Conservation (phyloP, 2,797 vertebrate genomes). For the Urophycis tenuis region DNA sequence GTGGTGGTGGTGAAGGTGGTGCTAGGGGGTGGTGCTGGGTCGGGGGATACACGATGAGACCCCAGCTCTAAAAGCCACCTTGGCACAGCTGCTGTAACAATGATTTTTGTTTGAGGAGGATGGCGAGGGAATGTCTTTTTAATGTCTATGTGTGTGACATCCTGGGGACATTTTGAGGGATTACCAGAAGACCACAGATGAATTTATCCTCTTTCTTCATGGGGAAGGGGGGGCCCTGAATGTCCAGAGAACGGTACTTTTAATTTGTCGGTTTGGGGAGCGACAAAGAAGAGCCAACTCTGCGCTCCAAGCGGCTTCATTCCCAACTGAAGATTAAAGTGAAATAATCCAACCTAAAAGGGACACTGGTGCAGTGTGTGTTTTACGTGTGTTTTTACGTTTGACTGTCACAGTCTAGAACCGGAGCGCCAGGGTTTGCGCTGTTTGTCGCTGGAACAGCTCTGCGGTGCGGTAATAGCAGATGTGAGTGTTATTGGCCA, state of each 20-base stretch:
- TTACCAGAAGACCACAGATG: conserved; percentile 31
- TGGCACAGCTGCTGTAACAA: conserved; percentile 45
- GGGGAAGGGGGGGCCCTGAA: not conserved
- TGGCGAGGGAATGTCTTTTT: conserved; percentile 49
- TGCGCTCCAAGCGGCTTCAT: conserved; percentile 19
- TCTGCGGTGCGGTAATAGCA: conserved; percentile 65
- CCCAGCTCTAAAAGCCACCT: conserved; percentile 9
- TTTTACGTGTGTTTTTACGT: conserved; percentile 7
- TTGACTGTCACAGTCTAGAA: conserved; percentile 33
- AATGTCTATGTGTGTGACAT: conserved; percentile 54
- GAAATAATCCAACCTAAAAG: conserved; percentile 10
- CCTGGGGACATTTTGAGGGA: conserved; percentile 41
- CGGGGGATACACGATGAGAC: not conserved
- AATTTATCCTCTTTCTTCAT: not conserved
- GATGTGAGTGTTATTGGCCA: conserved; percentile 68
- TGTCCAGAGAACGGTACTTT: conserved; percentile 28
- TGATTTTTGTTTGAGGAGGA: conserved; percentile 30
- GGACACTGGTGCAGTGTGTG: conserved; percentile 10
- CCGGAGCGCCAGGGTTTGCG: conserved; percentile 47
- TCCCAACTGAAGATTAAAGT: conserved; percentile 38
- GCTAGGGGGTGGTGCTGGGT: not conserved
- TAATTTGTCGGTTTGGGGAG: conserved; percentile 36
- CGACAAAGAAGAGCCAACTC: conserved; percentile 13
- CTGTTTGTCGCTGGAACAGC: conserved; percentile 48
- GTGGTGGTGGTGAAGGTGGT: conserved; percentile 17